These are phyloP conservation scores for Lithophane ornitopus DNA, from an alignment of 2,888 invertebrate genomes.

Conservation along the genomic window DNA sequence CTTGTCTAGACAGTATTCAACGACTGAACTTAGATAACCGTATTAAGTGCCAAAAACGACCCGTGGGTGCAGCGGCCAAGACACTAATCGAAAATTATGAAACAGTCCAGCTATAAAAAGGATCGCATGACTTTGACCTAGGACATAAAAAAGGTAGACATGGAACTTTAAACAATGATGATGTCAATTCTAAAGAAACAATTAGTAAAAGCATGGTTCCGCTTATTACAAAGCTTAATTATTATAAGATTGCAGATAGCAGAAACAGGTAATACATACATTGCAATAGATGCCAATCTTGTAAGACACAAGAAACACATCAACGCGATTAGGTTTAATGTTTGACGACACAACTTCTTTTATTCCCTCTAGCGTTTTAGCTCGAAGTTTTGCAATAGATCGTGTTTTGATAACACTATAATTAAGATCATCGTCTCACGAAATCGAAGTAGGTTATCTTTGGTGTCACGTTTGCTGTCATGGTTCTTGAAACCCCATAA, in stretches of 20 bases:
- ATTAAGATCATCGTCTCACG: constrained; percentile 13
- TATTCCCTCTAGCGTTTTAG: not conserved
- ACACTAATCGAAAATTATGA: constrained; percentile 61
- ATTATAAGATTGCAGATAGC: not conserved
- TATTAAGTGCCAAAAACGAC: constrained; percentile 76
- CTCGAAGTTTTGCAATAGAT: constrained; percentile 23
- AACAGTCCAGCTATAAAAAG: constrained; percentile 40
- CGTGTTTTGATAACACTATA: constrained; percentile 7
- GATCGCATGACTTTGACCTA: constrained; percentile 34
- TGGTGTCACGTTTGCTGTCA: constrained; percentile 37
- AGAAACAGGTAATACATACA: not conserved
- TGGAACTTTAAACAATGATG: not conserved
- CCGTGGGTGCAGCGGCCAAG: constrained; percentile 72
- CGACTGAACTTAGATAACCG: constrained; percentile 69
- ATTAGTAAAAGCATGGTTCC: not conserved
- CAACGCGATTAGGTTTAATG: constrained; percentile 1
- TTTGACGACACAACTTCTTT: not conserved
- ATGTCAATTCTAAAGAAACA: not conserved
- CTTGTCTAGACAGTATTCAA: constrained; percentile 72
- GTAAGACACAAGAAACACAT: not conserved
- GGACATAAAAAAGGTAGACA: not conserved
- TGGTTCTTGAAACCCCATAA: constrained; percentile 17
- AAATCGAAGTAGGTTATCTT: constrained; percentile 44
- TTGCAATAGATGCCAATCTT: constrained; percentile 4
- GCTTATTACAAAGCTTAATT: not conserved